A percentile compares a stretch with the other conserved stretches of the same genome.
These are phyloP conservation scores for Pocota personata DNA, from an alignment of 2,888 invertebrate genomes.

Conservation along the genomic window DNA sequence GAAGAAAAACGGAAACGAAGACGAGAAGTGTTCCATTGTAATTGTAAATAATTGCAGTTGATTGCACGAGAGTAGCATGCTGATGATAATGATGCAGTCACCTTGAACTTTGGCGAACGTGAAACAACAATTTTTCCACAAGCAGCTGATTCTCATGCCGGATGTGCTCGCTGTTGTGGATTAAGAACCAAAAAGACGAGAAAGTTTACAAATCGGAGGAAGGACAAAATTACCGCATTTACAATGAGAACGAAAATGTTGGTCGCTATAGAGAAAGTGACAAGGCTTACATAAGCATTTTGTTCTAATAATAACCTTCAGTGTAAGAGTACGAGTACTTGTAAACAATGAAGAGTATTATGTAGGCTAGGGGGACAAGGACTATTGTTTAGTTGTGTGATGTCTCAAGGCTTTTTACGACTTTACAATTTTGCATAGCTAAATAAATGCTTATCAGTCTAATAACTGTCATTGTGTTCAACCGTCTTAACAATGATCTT, in stretches of 20 bases:
- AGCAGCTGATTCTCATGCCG: slow-evolving; percentile 22
- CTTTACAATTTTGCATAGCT: too few species aligned
- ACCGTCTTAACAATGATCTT: too few species aligned
- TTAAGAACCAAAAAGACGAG: neutral
- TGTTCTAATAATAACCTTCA: neutral
- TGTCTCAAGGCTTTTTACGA: too few species aligned
- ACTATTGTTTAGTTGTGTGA: neutral
- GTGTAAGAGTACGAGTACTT: neutral
- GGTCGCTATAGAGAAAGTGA: neutral
- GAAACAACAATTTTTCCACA: slow-evolving; percentile 4
- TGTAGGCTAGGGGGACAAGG: slow-evolving; percentile 8
- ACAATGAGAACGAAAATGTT: neutral
- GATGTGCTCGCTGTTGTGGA: slow-evolving; percentile 32
- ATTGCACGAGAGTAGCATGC: slow-evolving; percentile 64
- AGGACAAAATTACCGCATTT: slow-evolving; percentile 35
- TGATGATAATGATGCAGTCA: slow-evolving; percentile 69
- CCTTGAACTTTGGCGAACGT: slow-evolving; percentile 67
- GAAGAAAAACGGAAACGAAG: slow-evolving; percentile 48
- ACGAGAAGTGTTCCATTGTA: slow-evolving; percentile 54
- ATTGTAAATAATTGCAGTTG: slow-evolving; percentile 68
- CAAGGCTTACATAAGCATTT: neutral
- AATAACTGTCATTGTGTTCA: too few species aligned
- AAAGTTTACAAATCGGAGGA: slow-evolving; percentile 34
- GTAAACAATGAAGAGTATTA: neutral
- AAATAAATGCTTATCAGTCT: too few species aligned